These are phyloP conservation scores for Malurus splendens DNA, from an alignment of 2,797 vertebrate species.

Conservation along the genomic window DNA sequence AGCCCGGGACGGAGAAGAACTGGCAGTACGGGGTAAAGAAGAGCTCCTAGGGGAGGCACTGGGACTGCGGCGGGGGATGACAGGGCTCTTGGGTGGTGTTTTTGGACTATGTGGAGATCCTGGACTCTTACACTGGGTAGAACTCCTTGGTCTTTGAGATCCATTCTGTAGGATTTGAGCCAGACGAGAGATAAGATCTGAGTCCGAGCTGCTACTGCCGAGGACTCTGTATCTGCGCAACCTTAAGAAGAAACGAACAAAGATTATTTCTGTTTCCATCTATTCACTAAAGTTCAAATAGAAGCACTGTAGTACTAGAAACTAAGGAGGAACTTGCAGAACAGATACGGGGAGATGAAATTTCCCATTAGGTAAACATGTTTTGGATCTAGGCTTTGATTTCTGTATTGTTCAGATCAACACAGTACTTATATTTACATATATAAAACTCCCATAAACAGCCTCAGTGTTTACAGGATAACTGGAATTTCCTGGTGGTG, in stretches of 20 bases:
- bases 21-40: constrained; percentile 93
- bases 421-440: not conserved
- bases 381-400: not conserved
- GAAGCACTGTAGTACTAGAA: not conserved
- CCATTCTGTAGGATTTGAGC: constrained; percentile 92
- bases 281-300: not conserved
- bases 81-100: constrained; percentile 86
- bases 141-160: constrained; percentile 77
- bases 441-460: not conserved
- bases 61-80: constrained; percentile 88
- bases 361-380: not conserved
- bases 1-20: constrained; percentile 91
- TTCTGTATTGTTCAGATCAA: not conserved
- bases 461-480: not conserved
- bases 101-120: constrained; percentile 80
- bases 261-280: constrained; percentile 41
- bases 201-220: constrained; percentile 89
- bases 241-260: constrained; percentile 72
- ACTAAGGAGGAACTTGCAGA: not conserved
- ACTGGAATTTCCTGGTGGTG: not conserved
- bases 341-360: not conserved
- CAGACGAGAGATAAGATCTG: constrained; percentile 91
- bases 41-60: constrained; percentile 93
- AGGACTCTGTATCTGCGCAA: constrained; percentile 90
- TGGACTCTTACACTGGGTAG: constrained; percentile 80